These are phyloP conservation scores for Argyrosomus regius DNA, from an alignment of 2,797 vertebrate genomes.

Conservation along the genomic window DNA sequence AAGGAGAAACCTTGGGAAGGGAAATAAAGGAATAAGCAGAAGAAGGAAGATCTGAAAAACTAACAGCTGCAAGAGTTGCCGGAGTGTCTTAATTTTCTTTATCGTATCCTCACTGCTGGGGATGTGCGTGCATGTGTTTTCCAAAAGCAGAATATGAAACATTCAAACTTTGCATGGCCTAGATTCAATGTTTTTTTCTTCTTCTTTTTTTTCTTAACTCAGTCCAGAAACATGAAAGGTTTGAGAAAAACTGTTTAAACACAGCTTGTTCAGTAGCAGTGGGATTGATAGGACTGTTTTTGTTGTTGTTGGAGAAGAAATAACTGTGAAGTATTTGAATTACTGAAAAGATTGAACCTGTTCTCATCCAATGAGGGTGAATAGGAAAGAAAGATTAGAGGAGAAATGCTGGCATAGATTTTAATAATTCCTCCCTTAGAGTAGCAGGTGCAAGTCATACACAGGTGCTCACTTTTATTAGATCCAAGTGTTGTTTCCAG, in stretches of 20 bases:
- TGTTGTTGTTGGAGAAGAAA: constrained; percentile 39
- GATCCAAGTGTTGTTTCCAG: constrained; percentile 73
- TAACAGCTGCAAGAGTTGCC: constrained; percentile 64
- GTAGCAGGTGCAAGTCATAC: constrained; percentile 75
- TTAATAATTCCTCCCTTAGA: constrained; percentile 66
- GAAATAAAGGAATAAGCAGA: constrained; percentile 35
- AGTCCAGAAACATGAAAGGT: constrained; percentile 59
- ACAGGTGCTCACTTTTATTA: constrained; percentile 77
- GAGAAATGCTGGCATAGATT: constrained; percentile 64
- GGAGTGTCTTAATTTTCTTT: constrained; percentile 61
- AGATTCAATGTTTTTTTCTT: constrained; percentile 55
- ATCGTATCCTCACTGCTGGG: constrained; percentile 44
- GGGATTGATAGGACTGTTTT: constrained; percentile 44
- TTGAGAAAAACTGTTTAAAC: constrained; percentile 51
- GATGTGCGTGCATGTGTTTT: constrained; percentile 50
- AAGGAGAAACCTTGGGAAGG: neutral
- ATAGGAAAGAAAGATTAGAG: constrained; percentile 60
- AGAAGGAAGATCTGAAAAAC: constrained; percentile 49
- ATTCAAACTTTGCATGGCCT: constrained; percentile 70
- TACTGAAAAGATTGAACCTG: constrained; percentile 48
- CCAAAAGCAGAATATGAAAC: constrained; percentile 67
- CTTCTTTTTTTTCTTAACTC: constrained; percentile 13
- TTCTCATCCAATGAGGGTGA: constrained; percentile 52
- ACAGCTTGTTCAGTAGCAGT: constrained; percentile 49
- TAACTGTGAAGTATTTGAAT: constrained; percentile 49